Percentiles rank a stretch among this genome's conserved stretches.
phyloP scores from a whole-genome alignment of 2,797 vertebrate species.

The Monodelphis domestica region DNA sequence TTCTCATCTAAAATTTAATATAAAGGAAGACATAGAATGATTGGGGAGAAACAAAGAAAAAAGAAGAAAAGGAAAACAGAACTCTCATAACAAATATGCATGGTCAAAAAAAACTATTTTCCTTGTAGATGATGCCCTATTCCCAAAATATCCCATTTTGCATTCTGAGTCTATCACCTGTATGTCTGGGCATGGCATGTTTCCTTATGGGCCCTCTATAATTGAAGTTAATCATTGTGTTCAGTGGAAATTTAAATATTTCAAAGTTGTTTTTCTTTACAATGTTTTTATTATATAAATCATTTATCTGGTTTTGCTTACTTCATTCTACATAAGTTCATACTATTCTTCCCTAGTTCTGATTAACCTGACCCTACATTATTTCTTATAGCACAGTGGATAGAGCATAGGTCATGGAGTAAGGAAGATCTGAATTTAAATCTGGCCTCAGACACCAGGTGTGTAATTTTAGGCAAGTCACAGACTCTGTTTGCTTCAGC shows the following conservation, averaged over 20 bases:
- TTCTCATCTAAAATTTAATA: too few species aligned
- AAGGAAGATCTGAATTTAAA: too few species aligned
- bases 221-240: not conserved
- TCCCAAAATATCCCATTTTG: not conserved
- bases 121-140: not conserved
- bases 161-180: not conserved
- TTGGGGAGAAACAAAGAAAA: not conserved
- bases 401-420: too few species aligned
- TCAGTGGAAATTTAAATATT: not conserved
- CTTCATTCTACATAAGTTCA: not conserved
- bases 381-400: too few species aligned
- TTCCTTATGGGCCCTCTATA: not conserved
- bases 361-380: too few species aligned
- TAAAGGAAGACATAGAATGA: too few species aligned
- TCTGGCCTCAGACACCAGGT: too few species aligned
- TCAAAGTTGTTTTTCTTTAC: not conserved
- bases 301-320: not conserved
- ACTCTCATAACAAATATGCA: not conserved
- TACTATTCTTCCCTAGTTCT: not conserved
- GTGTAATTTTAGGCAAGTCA: too few species aligned
- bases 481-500: too few species aligned
- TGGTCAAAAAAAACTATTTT: not conserved
- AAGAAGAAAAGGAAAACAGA: not conserved
- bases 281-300: not conserved
- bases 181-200: not conserved